Base-by-base conservation (phyloP, 2,797 vertebrate species). In the Gymnodraco acuticeps region DNA sequence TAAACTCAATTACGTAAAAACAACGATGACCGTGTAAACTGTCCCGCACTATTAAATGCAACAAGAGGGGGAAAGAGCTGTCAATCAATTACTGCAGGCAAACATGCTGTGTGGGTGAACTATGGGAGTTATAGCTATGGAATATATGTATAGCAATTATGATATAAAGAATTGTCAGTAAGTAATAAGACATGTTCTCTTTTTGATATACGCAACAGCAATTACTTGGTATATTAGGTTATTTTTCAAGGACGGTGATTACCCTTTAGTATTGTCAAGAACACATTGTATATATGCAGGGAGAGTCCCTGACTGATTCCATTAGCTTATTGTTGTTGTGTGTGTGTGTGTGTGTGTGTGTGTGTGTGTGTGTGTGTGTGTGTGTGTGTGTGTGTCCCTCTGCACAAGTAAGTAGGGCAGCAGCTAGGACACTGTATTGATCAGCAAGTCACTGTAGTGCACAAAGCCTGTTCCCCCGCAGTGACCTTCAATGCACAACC, bases 401-500 rank as follows among this genome's bases (percentile, higher is more conserved):
- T 71, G 38, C 52, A 14, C 68, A 65, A 27, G 71, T 56, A 91
- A 89, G 68, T 90, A 80, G 89, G 89, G 71, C 91, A 86, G 80
- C 70, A 54, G 82, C 81, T 69, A 61, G 88, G 78, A 88, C 89
- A 90, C 62, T n/a, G 74, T 79, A 92, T 92, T 78, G 91, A 93
- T 91, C 86, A 66, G 64, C 58, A 62, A 58, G 73, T 74, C 74
- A 58, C 81, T 80, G 70, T 71, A 52, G 77, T 74, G 75, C 76
- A 77, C 72, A 71, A 69, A 75, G 78, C 43, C 74, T 51, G 80
- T 56, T 79, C 73, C 70, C 79, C 65, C 1, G 64, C 78, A 70
- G 65, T 86, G 84, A 92, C 89, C 89, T 90, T 91, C 88, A 88
- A 68, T 55, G 43, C 1, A 5, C 0, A 19, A 86, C 81, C 80